Base-by-base conservation (phyloP, 2,888 invertebrate genomes). In the Amblyjoppa fuscipennis region DNA sequence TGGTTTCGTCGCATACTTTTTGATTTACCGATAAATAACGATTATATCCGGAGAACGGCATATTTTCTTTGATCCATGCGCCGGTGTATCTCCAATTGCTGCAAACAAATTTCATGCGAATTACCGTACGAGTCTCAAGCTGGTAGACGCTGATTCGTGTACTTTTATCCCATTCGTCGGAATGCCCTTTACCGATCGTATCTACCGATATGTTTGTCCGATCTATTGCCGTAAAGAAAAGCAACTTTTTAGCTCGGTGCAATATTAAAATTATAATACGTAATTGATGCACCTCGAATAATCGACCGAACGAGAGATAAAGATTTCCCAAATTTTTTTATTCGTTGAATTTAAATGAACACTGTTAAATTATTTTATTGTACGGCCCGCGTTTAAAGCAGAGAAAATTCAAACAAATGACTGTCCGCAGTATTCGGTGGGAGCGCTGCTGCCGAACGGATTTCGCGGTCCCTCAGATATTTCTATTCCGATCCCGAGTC, bases 401-500 rank as follows among this genome's bases (percentile, higher is more conserved):
- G 1, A 61, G n/a, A 51, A 51, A 64, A 64, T 64, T 64, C 61
- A 31, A 64, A 64, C 6, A 31, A 64, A 16, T 64, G 34, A 31
- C 61, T 20, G 28, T 61, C 61, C n/a, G 6, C 61, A 16, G n/a
- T 6, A 6, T 64, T 31, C 31, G 31, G 31, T 31, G 31, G 31
- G 16, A 64, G 61, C 61, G 61, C 61, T 64, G 34, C 31, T 20
- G n/a, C 61, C 28, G 28, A 16, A 61, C 61, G 61, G 61, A 31
- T 64, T 31, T 13, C 34, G 61, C n/a, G 31, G 31, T 31, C 53
- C 53, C 6, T 59, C 25, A 4, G 59, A 59, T 25, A 31, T 45
- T 64, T 64, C 73, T 80, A 73, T 80, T 80, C 73, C 71, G 61
- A 70, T 51, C 16, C 61, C 38, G 68, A 84, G 88, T 74, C 86